These are phyloP conservation scores for Timandra comae DNA, from an alignment of 2,888 invertebrate genomes.

Conservation along the genomic window DNA sequence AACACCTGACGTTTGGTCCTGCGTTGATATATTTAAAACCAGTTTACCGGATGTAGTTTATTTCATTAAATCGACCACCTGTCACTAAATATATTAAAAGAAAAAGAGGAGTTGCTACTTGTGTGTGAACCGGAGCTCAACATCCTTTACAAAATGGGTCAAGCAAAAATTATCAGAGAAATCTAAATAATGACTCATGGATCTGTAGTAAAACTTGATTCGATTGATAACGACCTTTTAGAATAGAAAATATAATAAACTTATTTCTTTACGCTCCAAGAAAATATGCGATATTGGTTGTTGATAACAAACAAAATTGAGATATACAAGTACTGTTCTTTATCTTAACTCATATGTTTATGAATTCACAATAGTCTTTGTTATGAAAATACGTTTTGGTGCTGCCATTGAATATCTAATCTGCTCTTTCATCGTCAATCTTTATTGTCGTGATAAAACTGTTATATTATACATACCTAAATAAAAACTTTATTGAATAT, in stretches of 20 bases:
- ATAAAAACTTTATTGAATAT: too few relatives aligned
- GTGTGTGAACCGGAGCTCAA: conserved; percentile 8
- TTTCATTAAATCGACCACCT: conserved; percentile 44
- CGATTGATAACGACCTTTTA: neutral
- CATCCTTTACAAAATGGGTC: conserved; percentile 12
- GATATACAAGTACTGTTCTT: neutral
- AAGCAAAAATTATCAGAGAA: conserved; percentile 1
- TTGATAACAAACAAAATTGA: neutral
- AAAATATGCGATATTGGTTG: neutral
- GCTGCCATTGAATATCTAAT: neutral
- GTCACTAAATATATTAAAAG: conserved; percentile 34
- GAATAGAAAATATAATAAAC: too few relatives aligned
- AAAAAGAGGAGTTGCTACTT: conserved; percentile 14
- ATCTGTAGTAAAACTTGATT: neutral
- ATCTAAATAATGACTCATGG: conserved; percentile 1
- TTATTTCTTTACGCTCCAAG: too few relatives aligned
- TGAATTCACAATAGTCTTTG: conserved; percentile 7
- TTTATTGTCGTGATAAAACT: too few relatives aligned
- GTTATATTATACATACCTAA: too few relatives aligned
- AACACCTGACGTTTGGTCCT: conserved; percentile 22
- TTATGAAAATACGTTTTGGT: conserved; percentile 9
- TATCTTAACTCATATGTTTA: neutral
- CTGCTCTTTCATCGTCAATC: too few relatives aligned
- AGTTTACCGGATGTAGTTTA: conserved; percentile 45
- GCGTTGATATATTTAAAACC: conserved; percentile 37